Base-by-base conservation (phyloP, 2,888 invertebrate genomes). In the Ommatoiulus sabulosus region DNA sequence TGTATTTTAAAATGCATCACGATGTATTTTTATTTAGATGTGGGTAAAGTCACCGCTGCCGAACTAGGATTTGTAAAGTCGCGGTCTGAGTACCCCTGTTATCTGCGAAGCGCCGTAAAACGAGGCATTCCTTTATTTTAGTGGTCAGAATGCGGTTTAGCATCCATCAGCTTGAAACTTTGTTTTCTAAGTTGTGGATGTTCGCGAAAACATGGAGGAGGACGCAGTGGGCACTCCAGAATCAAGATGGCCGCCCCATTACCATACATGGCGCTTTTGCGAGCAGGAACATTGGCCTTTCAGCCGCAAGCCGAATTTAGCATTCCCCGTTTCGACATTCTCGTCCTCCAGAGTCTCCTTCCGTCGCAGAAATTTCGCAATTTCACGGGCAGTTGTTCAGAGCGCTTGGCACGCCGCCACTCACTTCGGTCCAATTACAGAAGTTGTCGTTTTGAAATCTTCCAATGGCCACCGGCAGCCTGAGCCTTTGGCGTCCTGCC, bases 391-490 rank as follows among this genome's bases (percentile, higher is more conserved):
- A 72, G 72, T 24, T 72, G 10, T n/a, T 24, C 8, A 2, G 24
- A 5, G 20, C 6, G 12, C 24, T 72, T 72, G 72, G 72, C 72
- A 10, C 24, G 10, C 24, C 24, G 24, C 72, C 72, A n/a, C 63
- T 63, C 63, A 63, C 63, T 63, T 63, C 7, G 63, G n/a, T 63
- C 63, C 63, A 20, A 20, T 20, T 63, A 63, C 63, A 63, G 63
- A 63, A n/a, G n/a, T n/a, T 20, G 63, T n/a, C 63, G 63, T 63
- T 63, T 20, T n/a, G 63, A 63, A 63, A 63, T 20, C 72, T 72
- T 52, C 15, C 52, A 52, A 52, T 52, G 52, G 15, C 52, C 4
- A 4, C 52, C 2, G 52, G 15, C 35, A 35, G 52, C 17, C 52
- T 52, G 72, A 24, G 7, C n/a, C 63, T 35, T 63, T 72, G 72